These are phyloP conservation scores for Eulemur macaco DNA, from an alignment of 2,113 vertebrate species.

Conservation along the genomic window DNA sequence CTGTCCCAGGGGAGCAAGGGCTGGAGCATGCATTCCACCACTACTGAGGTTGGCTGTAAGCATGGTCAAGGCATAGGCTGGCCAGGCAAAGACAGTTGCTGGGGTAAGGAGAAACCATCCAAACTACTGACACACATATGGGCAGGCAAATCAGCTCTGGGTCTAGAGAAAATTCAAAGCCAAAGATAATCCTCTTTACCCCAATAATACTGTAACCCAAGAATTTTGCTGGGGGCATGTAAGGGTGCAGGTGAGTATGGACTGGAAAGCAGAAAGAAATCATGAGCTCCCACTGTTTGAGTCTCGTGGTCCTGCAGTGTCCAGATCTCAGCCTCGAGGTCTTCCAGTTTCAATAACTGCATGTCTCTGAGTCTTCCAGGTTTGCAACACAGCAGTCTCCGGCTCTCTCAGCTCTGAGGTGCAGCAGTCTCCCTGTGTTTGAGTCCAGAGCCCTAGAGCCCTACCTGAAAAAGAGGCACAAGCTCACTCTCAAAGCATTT, in stretches of 20 bases:
- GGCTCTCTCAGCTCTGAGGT: background rate
- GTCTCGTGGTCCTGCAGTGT: background rate
- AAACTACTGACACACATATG: accelerated
- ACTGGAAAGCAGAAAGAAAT: background rate
- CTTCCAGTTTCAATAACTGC: background rate
- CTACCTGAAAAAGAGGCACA: background rate
- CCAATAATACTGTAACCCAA: background rate
- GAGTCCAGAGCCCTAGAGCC: background rate
- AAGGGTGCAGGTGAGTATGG: accelerated
- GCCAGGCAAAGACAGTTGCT: background rate
- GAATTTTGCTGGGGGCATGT: accelerated
- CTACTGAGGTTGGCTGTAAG: too few species aligned
- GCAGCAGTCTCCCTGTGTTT: background rate
- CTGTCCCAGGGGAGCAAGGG: background rate
- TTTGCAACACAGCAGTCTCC: background rate
- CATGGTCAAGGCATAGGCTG: background rate
- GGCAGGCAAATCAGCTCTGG: background rate
- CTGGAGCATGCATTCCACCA: background rate
- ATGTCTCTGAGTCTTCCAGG: background rate
- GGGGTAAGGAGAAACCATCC: background rate
- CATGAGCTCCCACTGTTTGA: background rate
- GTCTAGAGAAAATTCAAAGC: background rate
- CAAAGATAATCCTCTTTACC: background rate
- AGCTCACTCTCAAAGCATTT: background rate
- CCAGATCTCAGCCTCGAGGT: background rate